Conservation (phyloP, 2,113 vertebrate genomes). For the Rhinichthys klamathensis region DNA sequence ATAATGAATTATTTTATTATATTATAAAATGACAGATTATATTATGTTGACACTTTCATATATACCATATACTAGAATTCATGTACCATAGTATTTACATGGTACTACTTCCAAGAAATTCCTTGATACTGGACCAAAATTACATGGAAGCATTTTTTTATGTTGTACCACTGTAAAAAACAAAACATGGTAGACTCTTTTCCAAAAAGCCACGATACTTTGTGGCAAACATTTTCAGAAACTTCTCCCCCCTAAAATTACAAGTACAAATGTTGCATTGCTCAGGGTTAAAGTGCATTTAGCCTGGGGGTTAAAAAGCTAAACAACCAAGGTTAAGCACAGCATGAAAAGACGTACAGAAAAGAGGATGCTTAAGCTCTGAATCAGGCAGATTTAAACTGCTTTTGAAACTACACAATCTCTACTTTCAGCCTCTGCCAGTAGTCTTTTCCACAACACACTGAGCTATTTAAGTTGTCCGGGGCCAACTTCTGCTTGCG, state of each 20-base stretch:
- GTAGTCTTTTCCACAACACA: constrained; percentile 46
- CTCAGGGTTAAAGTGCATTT: constrained; percentile 18
- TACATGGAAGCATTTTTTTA: neutral
- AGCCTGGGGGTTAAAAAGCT: constrained; percentile 10
- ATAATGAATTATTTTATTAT: neutral
- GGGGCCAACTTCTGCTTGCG: constrained; percentile 18
- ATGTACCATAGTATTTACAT: neutral
- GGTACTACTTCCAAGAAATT: neutral
- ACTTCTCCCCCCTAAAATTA: neutral
- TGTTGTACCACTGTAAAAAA: neutral
- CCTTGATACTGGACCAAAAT: neutral
- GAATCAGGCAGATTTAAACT: constrained; percentile 21
- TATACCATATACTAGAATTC: neutral
- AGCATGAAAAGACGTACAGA: constrained; percentile 6
- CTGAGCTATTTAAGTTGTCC: constrained; percentile 47
- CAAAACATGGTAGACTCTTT: neutral
- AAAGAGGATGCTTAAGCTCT: constrained; percentile 22
- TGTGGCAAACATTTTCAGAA: neutral
- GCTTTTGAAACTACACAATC: constrained; percentile 39
- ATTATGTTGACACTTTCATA: neutral
- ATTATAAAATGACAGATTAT: neutral
- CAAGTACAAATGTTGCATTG: constrained; percentile 12
- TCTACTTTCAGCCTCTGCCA: constrained; percentile 40
- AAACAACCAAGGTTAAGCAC: neutral
- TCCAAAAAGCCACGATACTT: neutral